Percentiles rank a stretch among this genome's conserved stretches.
phyloP scores from a whole-genome alignment of 1,140 invertebrate species.

The Lepidotrigona ventralis region DNA sequence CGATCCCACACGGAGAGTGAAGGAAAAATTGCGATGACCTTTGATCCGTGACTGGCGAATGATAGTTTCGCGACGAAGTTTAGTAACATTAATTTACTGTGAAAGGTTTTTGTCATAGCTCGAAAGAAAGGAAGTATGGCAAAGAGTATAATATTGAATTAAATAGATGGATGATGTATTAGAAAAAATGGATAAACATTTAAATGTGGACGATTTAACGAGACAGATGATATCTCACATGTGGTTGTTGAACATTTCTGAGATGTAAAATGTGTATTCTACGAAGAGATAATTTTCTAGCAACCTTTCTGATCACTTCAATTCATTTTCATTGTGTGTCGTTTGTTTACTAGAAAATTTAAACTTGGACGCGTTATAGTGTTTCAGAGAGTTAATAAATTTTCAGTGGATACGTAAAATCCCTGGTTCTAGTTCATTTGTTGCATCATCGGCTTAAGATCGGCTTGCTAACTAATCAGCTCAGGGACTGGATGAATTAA shows the following conservation, averaged over 20 bases:
- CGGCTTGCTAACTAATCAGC: neutral
- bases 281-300: neutral
- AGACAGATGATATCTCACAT: neutral
- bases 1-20: neutral
- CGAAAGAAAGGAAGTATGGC: neutral
- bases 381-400: neutral
- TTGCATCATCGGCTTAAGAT: neutral
- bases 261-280: neutral
- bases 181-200: too few relatives aligned
- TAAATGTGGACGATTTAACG: neutral
- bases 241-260: neutral
- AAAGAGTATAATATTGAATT: neutral
- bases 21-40: neutral
- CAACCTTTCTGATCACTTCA: neutral
- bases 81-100: too few relatives aligned
- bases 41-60: neutral
- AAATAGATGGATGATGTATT: neutral
- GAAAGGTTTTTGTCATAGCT: too few relatives aligned
- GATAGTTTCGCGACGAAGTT: neutral
- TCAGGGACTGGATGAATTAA: neutral
- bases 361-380: neutral
- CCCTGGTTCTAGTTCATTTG: neutral
- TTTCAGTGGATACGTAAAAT: neutral
- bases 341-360: neutral
- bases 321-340: neutral